Percentiles rank a stretch among this genome's conserved stretches.
Evolutionary conservation across 2,113 vertebrate genomes (phyloP).

Genomic region (Chlorodrepanis virens): DNA sequence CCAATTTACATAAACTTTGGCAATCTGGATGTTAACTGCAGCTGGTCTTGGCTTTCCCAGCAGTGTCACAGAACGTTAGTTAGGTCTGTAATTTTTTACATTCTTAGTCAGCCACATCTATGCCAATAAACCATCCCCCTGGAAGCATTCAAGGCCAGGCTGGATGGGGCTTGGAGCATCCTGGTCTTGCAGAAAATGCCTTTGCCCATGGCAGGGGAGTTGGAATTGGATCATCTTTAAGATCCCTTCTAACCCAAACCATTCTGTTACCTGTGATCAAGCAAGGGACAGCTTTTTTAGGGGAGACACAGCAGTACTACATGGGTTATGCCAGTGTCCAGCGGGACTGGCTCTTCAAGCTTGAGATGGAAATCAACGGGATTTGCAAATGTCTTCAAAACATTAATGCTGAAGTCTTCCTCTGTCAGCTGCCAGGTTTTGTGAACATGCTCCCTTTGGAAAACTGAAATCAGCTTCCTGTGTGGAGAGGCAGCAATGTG

Average conservation of each 20-base stretch:
- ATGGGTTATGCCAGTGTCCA: not conserved
- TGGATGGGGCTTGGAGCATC: not conserved
- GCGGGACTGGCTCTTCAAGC: not conserved
- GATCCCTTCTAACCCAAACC: not conserved
- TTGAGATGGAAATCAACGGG: not conserved
- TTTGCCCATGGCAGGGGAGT: not conserved
- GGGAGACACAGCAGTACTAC: not conserved
- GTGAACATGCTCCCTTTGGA: not conserved
- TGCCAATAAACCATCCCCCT: not conserved
- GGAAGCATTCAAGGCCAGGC: too few relatives aligned
- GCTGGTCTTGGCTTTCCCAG: not conserved
- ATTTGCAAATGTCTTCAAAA: not conserved
- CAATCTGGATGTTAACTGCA: not conserved
- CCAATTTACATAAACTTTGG: not conserved
- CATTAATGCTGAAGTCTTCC: not conserved
- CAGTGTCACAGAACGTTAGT: not conserved
- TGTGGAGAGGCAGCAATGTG: not conserved
- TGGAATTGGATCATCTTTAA: not conserved
- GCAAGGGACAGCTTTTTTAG: not conserved
- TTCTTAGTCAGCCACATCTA: not conserved
- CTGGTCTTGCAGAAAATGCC: not conserved
- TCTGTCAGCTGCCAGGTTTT: not conserved
- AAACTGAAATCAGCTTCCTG: not conserved
- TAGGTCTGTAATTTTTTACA: not conserved
- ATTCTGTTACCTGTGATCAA: not conserved